phyloP scores from a whole-genome alignment of 2,113 vertebrate species.

The Sceloporus undulatus region DNA sequence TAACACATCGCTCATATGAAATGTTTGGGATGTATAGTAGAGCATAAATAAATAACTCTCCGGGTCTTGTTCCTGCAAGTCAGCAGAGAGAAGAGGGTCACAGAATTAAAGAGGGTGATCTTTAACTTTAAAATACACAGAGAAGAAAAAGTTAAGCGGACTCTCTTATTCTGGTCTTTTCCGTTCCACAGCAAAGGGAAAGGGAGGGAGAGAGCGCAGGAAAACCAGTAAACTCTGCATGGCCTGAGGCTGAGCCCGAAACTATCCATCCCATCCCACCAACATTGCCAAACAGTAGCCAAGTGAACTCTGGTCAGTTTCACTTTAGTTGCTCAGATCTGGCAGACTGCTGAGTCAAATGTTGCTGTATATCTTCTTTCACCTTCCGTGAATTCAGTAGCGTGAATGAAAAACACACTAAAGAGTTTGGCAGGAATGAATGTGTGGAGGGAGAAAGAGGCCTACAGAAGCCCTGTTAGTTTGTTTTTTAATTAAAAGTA shows the following conservation, averaged over 20 bases:
- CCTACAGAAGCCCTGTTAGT: not conserved
- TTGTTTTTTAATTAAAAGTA: not conserved
- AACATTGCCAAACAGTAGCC: conserved; percentile 3
- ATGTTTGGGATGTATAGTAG: too few relatives aligned
- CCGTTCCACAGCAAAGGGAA: too few relatives aligned
- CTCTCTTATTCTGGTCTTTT: too few relatives aligned
- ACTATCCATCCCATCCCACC: not conserved
- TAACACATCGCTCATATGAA: too few relatives aligned
- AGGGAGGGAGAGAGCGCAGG: too few relatives aligned
- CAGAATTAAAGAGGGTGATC: too few relatives aligned
- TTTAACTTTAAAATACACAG: too few relatives aligned
- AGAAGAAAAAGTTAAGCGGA: too few relatives aligned
- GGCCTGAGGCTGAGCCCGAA: not conserved
- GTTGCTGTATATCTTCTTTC: not conserved
- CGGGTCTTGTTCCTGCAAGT: too few relatives aligned
- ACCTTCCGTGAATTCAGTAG: not conserved
- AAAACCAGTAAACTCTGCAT: not conserved
- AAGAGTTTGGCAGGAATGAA: not conserved
- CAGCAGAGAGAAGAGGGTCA: too few relatives aligned
- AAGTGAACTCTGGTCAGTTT: conserved; percentile 4
- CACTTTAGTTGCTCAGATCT: not conserved
- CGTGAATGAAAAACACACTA: not conserved
- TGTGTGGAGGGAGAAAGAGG: not conserved
- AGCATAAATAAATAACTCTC: too few relatives aligned
- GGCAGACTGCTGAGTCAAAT: not conserved